A percentile compares a stretch with the other conserved stretches of the same genome.
Evolutionary conservation across 1,140 invertebrate genomes (phyloP).

Genomic region (Andrena cerasifolii): DNA sequence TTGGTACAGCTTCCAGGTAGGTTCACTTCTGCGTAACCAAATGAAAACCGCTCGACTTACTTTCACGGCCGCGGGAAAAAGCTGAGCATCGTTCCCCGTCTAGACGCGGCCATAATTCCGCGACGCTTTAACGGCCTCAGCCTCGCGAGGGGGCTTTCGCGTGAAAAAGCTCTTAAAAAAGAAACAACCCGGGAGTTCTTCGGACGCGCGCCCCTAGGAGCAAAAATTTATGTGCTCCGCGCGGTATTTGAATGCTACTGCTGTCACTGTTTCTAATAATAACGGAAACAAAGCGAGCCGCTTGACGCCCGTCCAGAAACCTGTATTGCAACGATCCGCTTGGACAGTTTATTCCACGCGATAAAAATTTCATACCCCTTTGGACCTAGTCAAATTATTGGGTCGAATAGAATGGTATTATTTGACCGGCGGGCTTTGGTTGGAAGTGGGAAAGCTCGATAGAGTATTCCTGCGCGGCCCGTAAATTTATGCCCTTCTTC

Average conservation of each 20-base stretch:
- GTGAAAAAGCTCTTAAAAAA: slow-evolving; percentile 5
- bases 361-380: not conserved
- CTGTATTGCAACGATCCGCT: not conserved
- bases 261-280: slow-evolving; percentile 49
- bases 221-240: slow-evolving; percentile 11
- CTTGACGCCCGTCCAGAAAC: slow-evolving; percentile 34
- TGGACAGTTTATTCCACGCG: not conserved
- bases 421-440: no score
- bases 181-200: not conserved
- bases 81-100: slow-evolving; percentile 24
- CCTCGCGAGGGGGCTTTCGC: not conserved
- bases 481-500: no score
- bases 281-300: slow-evolving; percentile 41
- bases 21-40: slow-evolving; percentile 35
- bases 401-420: not conserved
- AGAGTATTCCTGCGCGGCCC: no score
- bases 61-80: slow-evolving; percentile 46
- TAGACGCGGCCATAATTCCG: slow-evolving; percentile 14
- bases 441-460: no score
- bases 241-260: slow-evolving; percentile 19
- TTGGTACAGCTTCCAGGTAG: slow-evolving; percentile 25
- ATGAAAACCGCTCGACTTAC: slow-evolving; percentile 49
- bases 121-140: not conserved
- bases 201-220: no score
- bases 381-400: not conserved